A percentile compares a stretch with the other conserved stretches of the same genome.
phyloP scores from a whole-genome alignment of 2,888 invertebrate species.

The Azorinus chamasolen region DNA sequence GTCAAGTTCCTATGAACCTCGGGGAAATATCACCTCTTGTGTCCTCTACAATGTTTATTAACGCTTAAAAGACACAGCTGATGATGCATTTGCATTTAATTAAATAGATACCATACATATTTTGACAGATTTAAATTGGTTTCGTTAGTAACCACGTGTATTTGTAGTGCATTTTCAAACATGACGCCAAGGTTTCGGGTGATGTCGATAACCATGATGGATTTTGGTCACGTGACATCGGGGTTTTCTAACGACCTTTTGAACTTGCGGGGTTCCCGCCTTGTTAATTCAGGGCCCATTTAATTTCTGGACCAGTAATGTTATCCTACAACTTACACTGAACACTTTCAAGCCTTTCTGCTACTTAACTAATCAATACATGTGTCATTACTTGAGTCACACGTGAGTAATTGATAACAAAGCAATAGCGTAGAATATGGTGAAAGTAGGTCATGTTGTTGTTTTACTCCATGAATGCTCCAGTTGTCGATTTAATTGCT shows the following conservation, averaged over 20 bases:
- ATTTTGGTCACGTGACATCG: constrained; percentile 81
- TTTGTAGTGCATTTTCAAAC: constrained; percentile 76
- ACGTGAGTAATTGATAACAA: constrained; percentile 53
- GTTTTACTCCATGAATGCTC: constrained; percentile 16
- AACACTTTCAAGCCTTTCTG: too few species aligned
- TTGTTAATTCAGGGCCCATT: constrained; percentile 10
- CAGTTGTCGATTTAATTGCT: too few species aligned
- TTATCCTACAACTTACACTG: too few species aligned
- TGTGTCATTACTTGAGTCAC: constrained; percentile 54
- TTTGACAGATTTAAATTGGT: too few species aligned
- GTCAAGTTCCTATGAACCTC: constrained; percentile 28
- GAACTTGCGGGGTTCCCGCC: constrained; percentile 79
- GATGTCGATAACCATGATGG: constrained; percentile 80
- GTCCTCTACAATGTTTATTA: not conserved
- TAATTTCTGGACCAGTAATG: too few species aligned
- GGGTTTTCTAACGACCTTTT: constrained; percentile 81
- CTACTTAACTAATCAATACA: not conserved
- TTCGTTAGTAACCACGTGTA: constrained; percentile 70
- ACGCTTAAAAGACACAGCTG: too few species aligned
- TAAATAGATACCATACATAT: too few species aligned
- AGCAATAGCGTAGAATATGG: constrained; percentile 32
- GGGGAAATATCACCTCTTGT: constrained; percentile 14
- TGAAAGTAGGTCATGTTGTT: constrained; percentile 70
- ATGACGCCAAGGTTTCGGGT: constrained; percentile 79
- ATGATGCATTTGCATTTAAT: too few species aligned